Evolutionary conservation across 2,888 invertebrate genomes (phyloP).

Genomic region (Sinohyriopsis cumingii): DNA sequence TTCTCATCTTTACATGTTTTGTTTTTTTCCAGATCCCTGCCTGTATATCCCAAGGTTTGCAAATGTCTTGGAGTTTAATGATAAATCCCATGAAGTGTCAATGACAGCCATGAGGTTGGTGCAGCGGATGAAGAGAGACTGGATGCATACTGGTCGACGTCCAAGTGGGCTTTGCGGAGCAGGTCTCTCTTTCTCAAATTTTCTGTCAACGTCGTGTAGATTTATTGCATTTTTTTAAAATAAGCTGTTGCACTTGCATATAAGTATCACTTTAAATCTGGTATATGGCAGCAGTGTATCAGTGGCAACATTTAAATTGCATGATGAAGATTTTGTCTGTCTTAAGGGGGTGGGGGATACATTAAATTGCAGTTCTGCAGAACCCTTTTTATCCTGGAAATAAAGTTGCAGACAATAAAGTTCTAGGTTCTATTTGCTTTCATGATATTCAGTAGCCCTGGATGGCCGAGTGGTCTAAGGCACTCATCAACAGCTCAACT

Average conservation of each 20-base stretch:
- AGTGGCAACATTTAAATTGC: too few relatives aligned
- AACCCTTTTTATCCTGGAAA: too few relatives aligned
- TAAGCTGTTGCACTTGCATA: background rate
- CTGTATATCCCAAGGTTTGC: constrained; percentile 96
- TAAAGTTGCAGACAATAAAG: too few relatives aligned
- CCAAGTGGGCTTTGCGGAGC: constrained; percentile 99
- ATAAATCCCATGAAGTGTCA: constrained; percentile 94
- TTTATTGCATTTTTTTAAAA: background rate
- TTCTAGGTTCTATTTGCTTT: too few relatives aligned
- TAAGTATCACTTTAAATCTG: too few relatives aligned
- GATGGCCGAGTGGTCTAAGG: too few relatives aligned
- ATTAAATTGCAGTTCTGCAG: too few relatives aligned
- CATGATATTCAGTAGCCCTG: too few relatives aligned
- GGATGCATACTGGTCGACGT: constrained; percentile 94
- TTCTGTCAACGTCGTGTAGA: constrained; percentile 2
- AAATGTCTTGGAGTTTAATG: constrained; percentile 90
- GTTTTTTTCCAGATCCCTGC: constrained; percentile 84
- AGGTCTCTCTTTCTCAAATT: constrained; percentile 76
- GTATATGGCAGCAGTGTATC: too few relatives aligned
- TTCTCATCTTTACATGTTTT: background rate
- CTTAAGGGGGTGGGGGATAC: too few relatives aligned
- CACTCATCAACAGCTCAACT: too few relatives aligned
- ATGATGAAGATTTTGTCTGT: too few relatives aligned
- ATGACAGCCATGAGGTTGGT: constrained; percentile 95
- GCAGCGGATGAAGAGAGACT: constrained; percentile 98